A percentile compares a stretch with the other conserved stretches of the same genome.
These are phyloP conservation scores for Noctua pronuba DNA, from an alignment of 2,888 invertebrate genomes.

Conservation along the genomic window DNA sequence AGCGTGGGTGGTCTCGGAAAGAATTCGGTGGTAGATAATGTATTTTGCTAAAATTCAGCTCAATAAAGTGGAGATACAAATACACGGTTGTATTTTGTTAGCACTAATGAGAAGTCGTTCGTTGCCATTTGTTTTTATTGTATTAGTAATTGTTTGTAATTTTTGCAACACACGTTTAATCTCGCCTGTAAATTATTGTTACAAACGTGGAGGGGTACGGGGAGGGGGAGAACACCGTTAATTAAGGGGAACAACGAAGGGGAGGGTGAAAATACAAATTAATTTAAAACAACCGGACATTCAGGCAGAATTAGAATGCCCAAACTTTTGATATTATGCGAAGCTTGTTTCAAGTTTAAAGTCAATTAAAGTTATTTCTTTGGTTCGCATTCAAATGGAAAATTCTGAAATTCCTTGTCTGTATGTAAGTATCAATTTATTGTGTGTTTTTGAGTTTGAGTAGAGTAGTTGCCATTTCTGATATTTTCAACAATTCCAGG, in stretches of 20 bases:
- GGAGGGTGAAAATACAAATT: slow-evolving; percentile 64
- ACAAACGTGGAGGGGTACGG: slow-evolving; percentile 42
- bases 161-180: slow-evolving; percentile 36
- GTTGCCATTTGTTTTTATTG: slow-evolving; percentile 32
- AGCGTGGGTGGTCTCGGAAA: slow-evolving; percentile 61
- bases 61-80: slow-evolving; percentile 38
- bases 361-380: slow-evolving; percentile 42
- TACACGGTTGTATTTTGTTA: slow-evolving; percentile 26
- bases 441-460: not conserved
- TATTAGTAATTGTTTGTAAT: slow-evolving; percentile 26
- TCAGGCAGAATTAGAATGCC: slow-evolving; percentile 51
- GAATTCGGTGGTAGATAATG: slow-evolving; percentile 48
- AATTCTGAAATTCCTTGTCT: slow-evolving; percentile 3
- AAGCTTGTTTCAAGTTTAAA: slow-evolving; percentile 36
- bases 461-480: no score
- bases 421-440: slow-evolving; percentile 5
- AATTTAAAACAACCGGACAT: slow-evolving; percentile 66
- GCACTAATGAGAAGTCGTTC: slow-evolving; percentile 16
- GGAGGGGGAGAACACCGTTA: slow-evolving; percentile 58
- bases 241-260: slow-evolving; percentile 64
- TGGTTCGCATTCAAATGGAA: slow-evolving; percentile 15
- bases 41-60: slow-evolving; percentile 41
- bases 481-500: no score
- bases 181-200: slow-evolving; percentile 42
- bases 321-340: slow-evolving; percentile 50